Base-by-base conservation (phyloP, 2,797 vertebrate genomes). In the Potorous gilbertii region DNA sequence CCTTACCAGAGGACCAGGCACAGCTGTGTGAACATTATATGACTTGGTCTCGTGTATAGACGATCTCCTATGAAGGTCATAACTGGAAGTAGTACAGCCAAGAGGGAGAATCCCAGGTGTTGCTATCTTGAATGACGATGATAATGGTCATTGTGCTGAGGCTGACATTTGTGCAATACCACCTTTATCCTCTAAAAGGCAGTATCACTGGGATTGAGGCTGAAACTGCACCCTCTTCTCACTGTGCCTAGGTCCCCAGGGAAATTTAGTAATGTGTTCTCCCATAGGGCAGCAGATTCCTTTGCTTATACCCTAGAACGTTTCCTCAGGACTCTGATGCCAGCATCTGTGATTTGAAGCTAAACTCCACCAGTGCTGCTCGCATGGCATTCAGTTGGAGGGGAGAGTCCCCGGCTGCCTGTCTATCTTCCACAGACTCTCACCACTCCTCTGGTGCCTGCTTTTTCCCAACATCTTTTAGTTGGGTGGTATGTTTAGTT, bases 191-290 rank as follows among this genome's bases (percentile, higher is more conserved):
- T 59, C 40, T 14, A 31, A 55, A 55, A 94, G 96, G 91, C 81
- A 46, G 57, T 5, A 27, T 56, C 89, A 92, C 50, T 81, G 90
- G 91, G 92, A 90, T 54, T 24, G 52, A 54, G 52, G 89, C 92
- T 90, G 93, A 92, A 93, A 52, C 54, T 50, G 59, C 16, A 2
- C 56, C 54, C 90, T 54, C 93, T 93, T 29, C 91, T 89, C 56
- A 56, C 66, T 52, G 94, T 93, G 94, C 95, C 92, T 97, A 96
- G n/a, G n/a, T 94, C 87, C 97, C 97, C 94, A 97, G 96, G 96
- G 95, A 93, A 96, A 93, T 92, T 87, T 56, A 28, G 50, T 66
- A 55, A 55, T 56, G 55, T 34, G 54, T 46, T 62, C 92, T 66
- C 40, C 9, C 92, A 9, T 12, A 0, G 16, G 81, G 74, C 95